Evolutionary conservation across 2,797 vertebrate species (phyloP).

Genomic region (Sebastes miniatus): DNA sequence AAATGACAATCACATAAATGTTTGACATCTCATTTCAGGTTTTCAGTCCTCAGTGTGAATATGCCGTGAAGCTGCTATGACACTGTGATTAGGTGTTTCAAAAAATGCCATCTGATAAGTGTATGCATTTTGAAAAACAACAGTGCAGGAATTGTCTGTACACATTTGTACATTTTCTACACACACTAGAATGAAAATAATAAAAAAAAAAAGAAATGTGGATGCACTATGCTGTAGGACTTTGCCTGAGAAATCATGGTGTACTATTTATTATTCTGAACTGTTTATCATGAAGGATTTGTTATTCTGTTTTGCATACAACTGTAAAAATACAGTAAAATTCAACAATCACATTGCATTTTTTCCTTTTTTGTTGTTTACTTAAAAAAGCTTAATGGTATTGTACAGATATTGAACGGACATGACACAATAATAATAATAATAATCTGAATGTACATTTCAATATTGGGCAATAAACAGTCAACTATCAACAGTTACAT

Average conservation of each 20-base stretch:
- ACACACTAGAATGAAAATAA: constrained; percentile 63
- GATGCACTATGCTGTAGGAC: constrained; percentile 75
- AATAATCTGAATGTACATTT: constrained; percentile 83
- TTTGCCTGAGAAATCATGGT: constrained; percentile 81
- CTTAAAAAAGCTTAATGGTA: constrained; percentile 81
- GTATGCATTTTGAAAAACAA: constrained; percentile 52
- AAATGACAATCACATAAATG: neutral
- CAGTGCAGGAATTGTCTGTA: constrained; percentile 58
- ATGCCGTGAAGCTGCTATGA: constrained; percentile 67
- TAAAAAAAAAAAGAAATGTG: constrained; percentile 45
- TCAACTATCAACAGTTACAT: constrained; percentile 83
- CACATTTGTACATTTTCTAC: constrained; percentile 69
- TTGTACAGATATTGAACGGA: constrained; percentile 85
- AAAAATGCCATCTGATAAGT: constrained; percentile 35
- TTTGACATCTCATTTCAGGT: neutral
- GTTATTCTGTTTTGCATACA: constrained; percentile 84
- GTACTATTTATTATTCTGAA: constrained; percentile 71
- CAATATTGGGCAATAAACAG: constrained; percentile 86
- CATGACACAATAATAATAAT: constrained; percentile 82
- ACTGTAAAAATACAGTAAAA: constrained; percentile 88
- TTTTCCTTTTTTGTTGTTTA: constrained; percentile 77
- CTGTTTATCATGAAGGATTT: constrained; percentile 72
- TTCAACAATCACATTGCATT: constrained; percentile 83
- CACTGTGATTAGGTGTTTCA: constrained; percentile 33
- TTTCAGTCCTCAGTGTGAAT: constrained; percentile 16